Percentiles rank a stretch among this genome's conserved stretches.
Evolutionary conservation across 1,140 invertebrate genomes (phyloP).

Genomic region (Bactericera cockerelli): DNA sequence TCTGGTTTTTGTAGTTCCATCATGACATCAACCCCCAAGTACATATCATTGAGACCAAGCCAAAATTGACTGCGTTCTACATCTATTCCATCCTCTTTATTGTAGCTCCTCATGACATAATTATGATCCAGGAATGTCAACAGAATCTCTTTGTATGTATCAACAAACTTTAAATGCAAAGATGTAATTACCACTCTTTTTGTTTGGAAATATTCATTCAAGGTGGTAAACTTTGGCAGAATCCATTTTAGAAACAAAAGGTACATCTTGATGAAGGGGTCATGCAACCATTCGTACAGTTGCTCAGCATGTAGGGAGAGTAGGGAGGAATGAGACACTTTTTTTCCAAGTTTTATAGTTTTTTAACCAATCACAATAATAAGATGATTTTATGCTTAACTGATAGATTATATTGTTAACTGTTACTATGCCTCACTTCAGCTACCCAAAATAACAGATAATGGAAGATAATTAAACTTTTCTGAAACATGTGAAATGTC

Average conservation of each 20-base stretch:
- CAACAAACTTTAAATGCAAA: constrained; percentile 12
- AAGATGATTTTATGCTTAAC: too few species aligned
- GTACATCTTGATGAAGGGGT: constrained; percentile 17
- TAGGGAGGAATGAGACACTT: too few species aligned
- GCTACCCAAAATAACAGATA: too few species aligned
- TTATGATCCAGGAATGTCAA: constrained; percentile 11
- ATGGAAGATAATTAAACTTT: too few species aligned
- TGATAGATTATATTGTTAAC: too few species aligned
- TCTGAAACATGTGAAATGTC: too few species aligned
- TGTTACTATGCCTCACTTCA: too few species aligned
- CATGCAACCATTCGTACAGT: constrained; percentile 11
- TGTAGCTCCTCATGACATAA: constrained; percentile 4
- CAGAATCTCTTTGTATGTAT: constrained; percentile 12
- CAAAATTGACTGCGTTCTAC: background rate
- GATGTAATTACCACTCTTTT: constrained; percentile 16
- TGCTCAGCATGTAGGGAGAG: constrained; percentile 7
- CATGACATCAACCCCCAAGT: constrained; percentile 14
- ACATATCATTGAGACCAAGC: constrained; percentile 10
- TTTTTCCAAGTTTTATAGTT: too few species aligned
- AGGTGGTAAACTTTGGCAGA: constrained; percentile 16
- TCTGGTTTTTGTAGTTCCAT: constrained; percentile 14
- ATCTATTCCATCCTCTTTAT: background rate
- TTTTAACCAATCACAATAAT: too few species aligned
- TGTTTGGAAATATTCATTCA: constrained; percentile 18
- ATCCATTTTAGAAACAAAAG: constrained; percentile 17